Conservation (phyloP, 2,797 vertebrate genomes). For the Austrolebias charrua region DNA sequence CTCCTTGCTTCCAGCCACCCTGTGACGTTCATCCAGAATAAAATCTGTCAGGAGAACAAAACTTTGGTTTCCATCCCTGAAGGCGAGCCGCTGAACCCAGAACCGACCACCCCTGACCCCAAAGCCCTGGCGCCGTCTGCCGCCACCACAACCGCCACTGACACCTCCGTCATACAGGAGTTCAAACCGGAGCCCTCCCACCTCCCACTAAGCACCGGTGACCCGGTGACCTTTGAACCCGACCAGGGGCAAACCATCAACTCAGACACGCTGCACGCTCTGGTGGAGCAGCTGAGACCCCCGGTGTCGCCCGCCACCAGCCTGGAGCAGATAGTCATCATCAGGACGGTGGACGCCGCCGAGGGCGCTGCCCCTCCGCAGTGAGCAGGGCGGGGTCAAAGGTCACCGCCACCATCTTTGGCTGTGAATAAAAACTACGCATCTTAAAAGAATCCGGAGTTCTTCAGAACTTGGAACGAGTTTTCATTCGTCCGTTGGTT, state of each 20-base stretch:
- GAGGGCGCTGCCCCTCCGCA: slow-evolving; percentile 46
- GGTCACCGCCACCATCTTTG: neutral
- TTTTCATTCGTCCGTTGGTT: too few species aligned
- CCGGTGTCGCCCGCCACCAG: slow-evolving; percentile 50
- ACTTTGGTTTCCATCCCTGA: slow-evolving; percentile 46
- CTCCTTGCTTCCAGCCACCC: slow-evolving; percentile 78
- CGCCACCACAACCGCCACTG: accelerated
- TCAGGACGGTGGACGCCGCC: slow-evolving; percentile 70
- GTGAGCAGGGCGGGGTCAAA: slow-evolving; percentile 35
- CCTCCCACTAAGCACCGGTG: slow-evolving; percentile 10
- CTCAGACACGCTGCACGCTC: slow-evolving; percentile 73
- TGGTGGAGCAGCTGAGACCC: slow-evolving; percentile 76
- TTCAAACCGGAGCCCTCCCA: slow-evolving; percentile 64
- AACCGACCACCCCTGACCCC: slow-evolving; percentile 53
- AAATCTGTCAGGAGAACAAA: slow-evolving; percentile 65
- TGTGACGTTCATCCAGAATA: slow-evolving; percentile 85
- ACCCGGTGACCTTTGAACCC: slow-evolving; percentile 62
- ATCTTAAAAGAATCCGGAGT: too few species aligned
- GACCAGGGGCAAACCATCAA: slow-evolving; percentile 73
- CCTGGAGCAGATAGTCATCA: slow-evolving; percentile 77
- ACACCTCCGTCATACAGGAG: slow-evolving; percentile 27
- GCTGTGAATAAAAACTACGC: slow-evolving; percentile 9
- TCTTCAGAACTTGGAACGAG: too few species aligned
- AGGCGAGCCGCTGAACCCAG: slow-evolving; percentile 51
- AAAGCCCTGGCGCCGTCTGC: slow-evolving; percentile 7